Evolutionary conservation across 2,113 vertebrate species (phyloP).

Genomic region (Aegithalos caudatus): DNA sequence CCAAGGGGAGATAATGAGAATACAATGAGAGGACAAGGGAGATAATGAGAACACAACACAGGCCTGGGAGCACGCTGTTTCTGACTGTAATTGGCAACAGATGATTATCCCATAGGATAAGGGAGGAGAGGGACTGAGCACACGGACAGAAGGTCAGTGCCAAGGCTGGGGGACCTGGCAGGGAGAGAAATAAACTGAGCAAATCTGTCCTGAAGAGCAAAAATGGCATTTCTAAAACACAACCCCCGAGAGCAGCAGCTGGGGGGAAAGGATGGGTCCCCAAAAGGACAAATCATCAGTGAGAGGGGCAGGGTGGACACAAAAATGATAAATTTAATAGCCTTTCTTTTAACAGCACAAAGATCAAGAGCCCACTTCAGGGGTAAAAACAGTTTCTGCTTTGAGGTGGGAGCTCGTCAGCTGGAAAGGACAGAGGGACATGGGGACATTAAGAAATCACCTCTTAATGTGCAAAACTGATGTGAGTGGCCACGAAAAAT

Average conservation of each 20-base stretch:
- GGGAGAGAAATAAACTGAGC: neutral
- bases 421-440: neutral
- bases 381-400: neutral
- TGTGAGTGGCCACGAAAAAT: neutral
- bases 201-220: neutral
- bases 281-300: neutral
- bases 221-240: neutral
- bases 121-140: neutral
- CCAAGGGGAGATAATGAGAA: neutral
- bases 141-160: neutral
- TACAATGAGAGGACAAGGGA: neutral
- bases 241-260: accelerated
- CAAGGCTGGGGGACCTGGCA: neutral
- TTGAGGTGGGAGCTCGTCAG: neutral
- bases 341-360: neutral
- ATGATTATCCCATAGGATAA: neutral
- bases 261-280: neutral
- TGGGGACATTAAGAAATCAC: accelerated
- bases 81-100: neutral
- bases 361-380: neutral
- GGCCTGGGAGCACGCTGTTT: neutral
- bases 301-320: neutral
- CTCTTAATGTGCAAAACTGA: neutral
- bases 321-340: neutral
- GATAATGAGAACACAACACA: neutral